phyloP scores from a whole-genome alignment of 1,140 invertebrate species.

The Maniola jurtina region DNA sequence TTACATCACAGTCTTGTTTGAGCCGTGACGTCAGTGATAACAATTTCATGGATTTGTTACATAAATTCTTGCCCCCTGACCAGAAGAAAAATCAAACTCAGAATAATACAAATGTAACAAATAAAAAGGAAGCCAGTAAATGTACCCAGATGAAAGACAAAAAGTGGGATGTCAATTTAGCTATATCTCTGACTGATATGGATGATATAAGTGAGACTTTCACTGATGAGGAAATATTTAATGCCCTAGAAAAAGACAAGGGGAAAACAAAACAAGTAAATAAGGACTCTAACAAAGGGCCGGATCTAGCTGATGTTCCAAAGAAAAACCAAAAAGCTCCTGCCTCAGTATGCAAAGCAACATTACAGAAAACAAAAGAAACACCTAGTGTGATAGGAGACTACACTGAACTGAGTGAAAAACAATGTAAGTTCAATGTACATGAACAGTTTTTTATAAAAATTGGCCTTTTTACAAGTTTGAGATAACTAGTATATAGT shows the following conservation, averaged over 20 bases:
- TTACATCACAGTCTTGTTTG: slow-evolving; percentile 61
- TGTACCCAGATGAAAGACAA: slow-evolving; percentile 38
- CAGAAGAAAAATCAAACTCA: slow-evolving; percentile 33
- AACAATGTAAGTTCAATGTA: slow-evolving; percentile 16
- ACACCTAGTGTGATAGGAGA: neutral
- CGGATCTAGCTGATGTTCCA: neutral
- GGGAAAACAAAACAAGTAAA: slow-evolving; percentile 20
- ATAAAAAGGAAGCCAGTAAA: slow-evolving; percentile 39
- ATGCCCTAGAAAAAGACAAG: slow-evolving; percentile 2
- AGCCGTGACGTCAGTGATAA: slow-evolving; percentile 56
- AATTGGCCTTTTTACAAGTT: too few species aligned
- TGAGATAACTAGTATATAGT: too few species aligned
- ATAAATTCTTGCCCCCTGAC: slow-evolving; percentile 63
- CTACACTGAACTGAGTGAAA: slow-evolving; percentile 5
- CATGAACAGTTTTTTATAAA: neutral
- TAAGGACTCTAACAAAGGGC: slow-evolving; percentile 27
- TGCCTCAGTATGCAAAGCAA: slow-evolving; percentile 28
- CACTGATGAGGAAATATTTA: slow-evolving; percentile 69
- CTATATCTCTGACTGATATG: slow-evolving; percentile 52
- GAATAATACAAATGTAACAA: slow-evolving; percentile 46
- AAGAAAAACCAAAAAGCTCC: slow-evolving; percentile 13
- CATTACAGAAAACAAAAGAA: slow-evolving; percentile 31
- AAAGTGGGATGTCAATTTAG: slow-evolving; percentile 60
- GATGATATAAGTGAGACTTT: slow-evolving; percentile 59
- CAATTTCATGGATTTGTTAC: slow-evolving; percentile 64